Percentiles rank a stretch among this genome's conserved stretches.
phyloP scores from a whole-genome alignment of 2,797 vertebrate species.

The Setipinna tenuifilis region DNA sequence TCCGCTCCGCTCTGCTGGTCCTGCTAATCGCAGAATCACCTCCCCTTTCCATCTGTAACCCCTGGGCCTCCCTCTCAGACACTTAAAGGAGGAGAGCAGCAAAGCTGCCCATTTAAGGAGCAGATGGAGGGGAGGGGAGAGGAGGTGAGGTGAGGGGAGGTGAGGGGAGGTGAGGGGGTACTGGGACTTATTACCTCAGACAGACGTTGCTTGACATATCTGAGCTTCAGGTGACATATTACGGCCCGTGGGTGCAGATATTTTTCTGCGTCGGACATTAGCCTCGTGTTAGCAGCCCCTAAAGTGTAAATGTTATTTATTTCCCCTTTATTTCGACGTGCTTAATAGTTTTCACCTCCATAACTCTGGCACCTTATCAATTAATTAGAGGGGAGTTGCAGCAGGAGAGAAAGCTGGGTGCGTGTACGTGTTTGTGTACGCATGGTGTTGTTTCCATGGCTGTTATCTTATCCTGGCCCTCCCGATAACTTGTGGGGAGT shows the following conservation, averaged over 20 bases:
- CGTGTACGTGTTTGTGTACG: conserved; percentile 23
- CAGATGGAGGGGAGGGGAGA: too few relatives aligned
- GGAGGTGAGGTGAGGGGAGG: neutral
- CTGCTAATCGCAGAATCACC: too few relatives aligned
- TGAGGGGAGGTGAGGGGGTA: conserved; percentile 4
- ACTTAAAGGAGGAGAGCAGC: conserved; percentile 24
- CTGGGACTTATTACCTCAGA: neutral
- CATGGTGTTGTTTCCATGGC: conserved; percentile 28
- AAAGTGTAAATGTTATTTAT: conserved; percentile 5
- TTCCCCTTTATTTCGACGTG: neutral
- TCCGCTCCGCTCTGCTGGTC: too few relatives aligned
- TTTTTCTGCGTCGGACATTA: neutral
- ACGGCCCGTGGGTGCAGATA: neutral
- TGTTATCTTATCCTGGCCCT: conserved; percentile 35
- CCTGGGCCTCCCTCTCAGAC: neutral
- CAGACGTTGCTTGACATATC: neutral
- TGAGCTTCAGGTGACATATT: conserved; percentile 10
- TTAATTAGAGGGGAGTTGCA: conserved; percentile 40
- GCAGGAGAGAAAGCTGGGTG: neutral
- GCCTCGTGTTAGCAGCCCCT: conserved; percentile 19
- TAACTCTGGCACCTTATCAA: conserved; percentile 21
- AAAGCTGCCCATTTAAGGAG: conserved; percentile 51
- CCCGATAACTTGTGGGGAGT: conserved; percentile 27
- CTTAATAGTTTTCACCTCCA: neutral
- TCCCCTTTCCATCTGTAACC: too few relatives aligned